Evolutionary conservation across 2,888 invertebrate species (phyloP), one percentile per base, ranked within the genome.

Genomic region (Gryllus longicercus): DNA sequence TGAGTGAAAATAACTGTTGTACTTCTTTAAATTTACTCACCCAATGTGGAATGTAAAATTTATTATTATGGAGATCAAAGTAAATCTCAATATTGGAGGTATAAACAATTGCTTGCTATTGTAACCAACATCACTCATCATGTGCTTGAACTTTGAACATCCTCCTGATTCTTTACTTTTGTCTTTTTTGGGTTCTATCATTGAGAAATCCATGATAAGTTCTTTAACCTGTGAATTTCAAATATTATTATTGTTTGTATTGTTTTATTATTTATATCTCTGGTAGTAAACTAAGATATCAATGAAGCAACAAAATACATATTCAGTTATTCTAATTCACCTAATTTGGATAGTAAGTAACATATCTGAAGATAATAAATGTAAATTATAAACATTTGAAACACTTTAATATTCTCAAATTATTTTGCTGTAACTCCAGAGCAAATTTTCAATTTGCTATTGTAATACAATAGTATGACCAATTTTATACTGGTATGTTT

Each of bases 11-110:
- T 74, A n/a, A 11, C 0, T 74, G 5, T 74, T n/a, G 8, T 74
- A 74, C 21, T 74, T 74, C 10, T 21, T 79, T n/a, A 51, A 14
- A 38, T 8, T 38, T 38, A 78, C 89, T 89, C 85, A 93, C 92
- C 95, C 97, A 87, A 96, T 96, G 88, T 96, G 96, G 88, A 97
- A 95, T 84, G 96, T 95, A 86, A 96, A 96, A 86, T 96, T 96
- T 86, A 97, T 96, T 82, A 94, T 92, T 84, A 96, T 94, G 82
- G 96, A 95, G 86, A 96, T 94, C 84, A 92, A 84, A 75, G 95
- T 95, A 86, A 95, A 95, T 85, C 93, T 93, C 83, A 95, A 88
- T 84, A 96, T 95, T 83, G 95, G 95, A 83, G 93, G 91, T 82
- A 92, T 90, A 86, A 96, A 96, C 81, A 95, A 88, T 85, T 93